Evolutionary conservation across 2,888 invertebrate species (phyloP), one percentile per base, ranked within the genome.

Genomic region (Orthosia gracilis): DNA sequence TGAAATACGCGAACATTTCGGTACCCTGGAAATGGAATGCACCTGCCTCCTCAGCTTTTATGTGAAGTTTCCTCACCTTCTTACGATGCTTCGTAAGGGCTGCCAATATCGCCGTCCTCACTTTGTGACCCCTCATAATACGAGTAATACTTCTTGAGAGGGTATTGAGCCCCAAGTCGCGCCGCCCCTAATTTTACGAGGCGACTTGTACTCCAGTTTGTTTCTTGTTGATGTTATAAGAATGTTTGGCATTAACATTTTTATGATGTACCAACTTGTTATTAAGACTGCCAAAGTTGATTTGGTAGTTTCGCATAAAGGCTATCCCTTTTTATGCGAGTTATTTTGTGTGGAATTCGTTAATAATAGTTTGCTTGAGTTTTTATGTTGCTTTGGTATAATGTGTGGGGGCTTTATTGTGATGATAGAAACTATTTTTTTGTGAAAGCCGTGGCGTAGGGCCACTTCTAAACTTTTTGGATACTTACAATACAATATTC

Each of bases 41-140:
- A 96, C 96, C 96, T 96, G 96, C 94, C 94, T 96, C 96, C 95
- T 95, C 94, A 95, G 92, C 95, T 95, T 96, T 96, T 96, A 96
- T 95, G 96, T 92, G 94, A 94, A 95, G 92, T 96, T 95, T 94
- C 94, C 94, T 94, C 95, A 96, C 96, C 96, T 96, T 94, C 95
- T 93, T 91, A 94, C 92, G 92, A 91, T 89, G 91, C 93, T 89
- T 90, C 91, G 94, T 92, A 93, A 95, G 94, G 95, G 94, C 94
- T 92, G 93, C 94, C 95, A 94, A 96, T 96, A 96, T 95, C 92
- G 93, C 92, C 93, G 92, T 94, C 94, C 94, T 93, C 94, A 95
- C 95, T 95, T 95, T 95, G 96, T 95, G 96, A 96, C 95, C 96
- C 95, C 94, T 95, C 95, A 94, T 96, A 96, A 96, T 94, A 92